Base-by-base conservation (phyloP, 2,797 vertebrate genomes). In the Micropoecilia bifurca region DNA sequence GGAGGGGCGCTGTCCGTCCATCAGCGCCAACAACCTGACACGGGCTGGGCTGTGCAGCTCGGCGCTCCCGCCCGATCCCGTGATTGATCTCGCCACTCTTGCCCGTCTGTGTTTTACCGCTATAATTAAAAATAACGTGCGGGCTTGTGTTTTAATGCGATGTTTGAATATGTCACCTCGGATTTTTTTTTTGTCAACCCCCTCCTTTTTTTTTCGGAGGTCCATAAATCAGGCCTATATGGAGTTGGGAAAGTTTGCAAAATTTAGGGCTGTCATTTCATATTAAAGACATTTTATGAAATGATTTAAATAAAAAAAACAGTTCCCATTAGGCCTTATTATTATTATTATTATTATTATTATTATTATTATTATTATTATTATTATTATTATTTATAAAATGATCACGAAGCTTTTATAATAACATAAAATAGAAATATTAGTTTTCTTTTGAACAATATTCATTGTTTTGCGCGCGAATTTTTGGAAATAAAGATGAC, bases 1-100 rank as follows among this genome's bases (percentile, higher is more conserved):
- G 87, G 93, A 94, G 94, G 93, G 94, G 94, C 94, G 94, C 94
- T 95, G 94, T 95, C 94, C 93, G 93, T 94, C 94, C 91, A 94
- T 93, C 92, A 93, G 92, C 93, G 46, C 5, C 79, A 85, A 84
- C 86, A 71, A 75, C 87, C 72, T 91, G 90, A 89, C 89, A 87
- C 84, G 80, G 80, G 83, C 41, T 69, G 72, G 30, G 71, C 50
- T 36, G 47, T 30, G 16, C 57, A 57, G 22, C 36, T 1, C 71
- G 4, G 71, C 61, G 47, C 16, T 47, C 28, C 18, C 46, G 46
- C 10, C 47, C 30, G 30, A 73, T 50, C 36, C 73, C 85, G 83
- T 91, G 93, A 94, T 93, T 92, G 94, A 94, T 95, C 92, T 89
- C 83, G 82, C 89, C 88, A 89, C 84, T 91, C 87, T 69, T 79